Evolutionary conservation across 2,113 vertebrate genomes (phyloP), one percentile per base, ranked within the genome.

Genomic region (Phalacrocorax brasilianus): DNA sequence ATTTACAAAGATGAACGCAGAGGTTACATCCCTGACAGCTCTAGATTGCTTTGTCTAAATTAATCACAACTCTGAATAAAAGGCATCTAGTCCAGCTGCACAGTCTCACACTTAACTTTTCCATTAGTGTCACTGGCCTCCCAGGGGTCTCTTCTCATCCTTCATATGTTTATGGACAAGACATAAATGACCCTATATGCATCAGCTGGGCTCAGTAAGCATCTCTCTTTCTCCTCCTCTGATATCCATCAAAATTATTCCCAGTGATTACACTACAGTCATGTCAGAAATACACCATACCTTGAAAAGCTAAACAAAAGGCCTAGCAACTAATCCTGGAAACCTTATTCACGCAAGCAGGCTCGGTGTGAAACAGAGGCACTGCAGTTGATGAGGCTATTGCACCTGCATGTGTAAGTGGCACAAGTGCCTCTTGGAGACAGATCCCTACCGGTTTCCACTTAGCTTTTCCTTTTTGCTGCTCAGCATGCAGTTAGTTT

Each of bases 21-120:
- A 97, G 92, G 94, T 97, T 93, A 91, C 27, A 45, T 50, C 56
- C 89, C 76, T 91, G 94, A 95, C 96, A 97, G 92, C 16, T 97
- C 93, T 82, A 96, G 90, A 97, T 96, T 98, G 95, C 86, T 94
- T 95, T 97, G 95, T 96, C 96, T 95, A 81, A 93, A 95, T 93
- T 94, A 92, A 96, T 95, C 88, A 86, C 55, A 74, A 75, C 84
- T 93, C 88, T 52, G 80, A 96, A 93, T 72, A 79, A 95, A 96
- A 88, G 76, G 50, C 78, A 72, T 55, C 63, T 35, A 82, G 65
- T 70, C 86, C 94, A 93, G 84, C 93, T 95, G 47, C 24, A 95
- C 83, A 74, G 85, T 19, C 63, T 90, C 72, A 72, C 42, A 74
- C 63, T 75, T 62, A 70, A 73, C 85, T 89, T 78, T 45, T 91